Evolutionary conservation across 2,797 vertebrate genomes (phyloP), one percentile per base, ranked within the genome.

Genomic region (Lepidocolaptes lacrymiger): DNA sequence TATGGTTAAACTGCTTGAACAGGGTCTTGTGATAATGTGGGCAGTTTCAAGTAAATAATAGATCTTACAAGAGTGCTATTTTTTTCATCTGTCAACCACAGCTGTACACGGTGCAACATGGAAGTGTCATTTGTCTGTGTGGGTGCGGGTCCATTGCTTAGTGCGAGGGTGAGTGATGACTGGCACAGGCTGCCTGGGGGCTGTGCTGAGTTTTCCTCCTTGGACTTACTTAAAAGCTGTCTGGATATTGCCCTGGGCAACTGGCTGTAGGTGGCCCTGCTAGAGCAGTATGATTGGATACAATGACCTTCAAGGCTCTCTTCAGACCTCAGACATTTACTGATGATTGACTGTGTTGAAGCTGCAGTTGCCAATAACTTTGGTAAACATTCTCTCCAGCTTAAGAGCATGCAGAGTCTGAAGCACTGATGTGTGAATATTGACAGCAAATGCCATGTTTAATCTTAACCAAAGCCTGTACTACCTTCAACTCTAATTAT

Each of bases 131-230:
- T 88, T 43, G 6, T 51, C 14, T 59, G 4, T 24, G 32, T 1
- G 10, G 9, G 7, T 64, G 32, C 22, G 48, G 37, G 12, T 69
- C 28, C 2, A 0, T n/a, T n/a, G 8, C 52, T 71, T 48, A 26
- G 32, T 26, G 13, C 15, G 16, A 67, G 20, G 13, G 4, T 58
- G 48, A 39, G 26, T 24, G 26, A 48, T 6, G 2, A 2, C 7
- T 1, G 7, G 27, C 12, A 49, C 4, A 58, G 17, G 19, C 12
- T 75, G 17, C 43, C 19, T 0, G 0, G 9, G 32, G 28, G 44
- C 9, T 63, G 46, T 14, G n/a, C 2, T 4, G 51, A 59, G 11
- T 32, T 26, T 69, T 24, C 24, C 14, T 64, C 14, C 10, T 22
- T 71, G 34, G 26, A 58, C 34, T 19, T 20, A 30, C 8, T 44